These are phyloP conservation scores for Drosophila mimica DNA, from an alignment of 2,888 invertebrate genomes.

Conservation along the genomic window DNA sequence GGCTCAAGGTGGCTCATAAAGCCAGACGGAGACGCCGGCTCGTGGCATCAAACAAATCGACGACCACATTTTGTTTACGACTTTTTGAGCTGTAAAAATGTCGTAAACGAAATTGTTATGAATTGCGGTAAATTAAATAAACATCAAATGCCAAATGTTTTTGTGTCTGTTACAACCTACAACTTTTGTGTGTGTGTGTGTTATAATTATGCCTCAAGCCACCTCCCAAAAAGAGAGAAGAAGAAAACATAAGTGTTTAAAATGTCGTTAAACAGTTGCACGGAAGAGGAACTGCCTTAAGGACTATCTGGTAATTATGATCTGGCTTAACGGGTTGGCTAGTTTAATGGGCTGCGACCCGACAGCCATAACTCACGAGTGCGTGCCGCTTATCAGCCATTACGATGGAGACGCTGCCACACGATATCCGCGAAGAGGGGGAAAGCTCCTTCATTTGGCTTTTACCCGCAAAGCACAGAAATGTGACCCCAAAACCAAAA, in stretches of 20 bases:
- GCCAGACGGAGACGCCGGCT: conserved; percentile 28
- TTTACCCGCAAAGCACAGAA: conserved; percentile 70
- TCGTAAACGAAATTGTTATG: conserved; percentile 82
- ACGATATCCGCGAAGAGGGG: conserved; percentile 59
- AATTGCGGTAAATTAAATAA: conserved; percentile 80
- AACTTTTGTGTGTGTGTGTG: conserved; percentile 10
- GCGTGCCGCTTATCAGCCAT: conserved; percentile 67
- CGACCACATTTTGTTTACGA: conserved; percentile 65
- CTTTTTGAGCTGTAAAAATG: conserved; percentile 74
- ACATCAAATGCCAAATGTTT: conserved; percentile 73
- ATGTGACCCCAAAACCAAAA: conserved; percentile 65
- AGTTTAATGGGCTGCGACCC: conserved; percentile 54
- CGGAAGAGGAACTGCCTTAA: not conserved
- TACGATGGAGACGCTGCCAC: conserved; percentile 49
- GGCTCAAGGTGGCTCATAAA: conserved; percentile 52
- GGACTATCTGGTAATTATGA: conserved; percentile 48
- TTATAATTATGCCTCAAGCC: not conserved
- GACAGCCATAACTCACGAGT: conserved; percentile 62
- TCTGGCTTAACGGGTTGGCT: conserved; percentile 49
- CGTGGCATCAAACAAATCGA: conserved; percentile 65
- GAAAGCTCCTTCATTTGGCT: conserved; percentile 47
- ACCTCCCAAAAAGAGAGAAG: conserved; percentile 14
- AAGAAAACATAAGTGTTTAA: conserved; percentile 66
- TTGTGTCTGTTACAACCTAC: conserved; percentile 26
- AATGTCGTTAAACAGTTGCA: conserved; percentile 62